A percentile compares a stretch with the other conserved stretches of the same genome.
phyloP scores from a whole-genome alignment of 2,113 vertebrate genomes.

The Bungarus multicinctus region DNA sequence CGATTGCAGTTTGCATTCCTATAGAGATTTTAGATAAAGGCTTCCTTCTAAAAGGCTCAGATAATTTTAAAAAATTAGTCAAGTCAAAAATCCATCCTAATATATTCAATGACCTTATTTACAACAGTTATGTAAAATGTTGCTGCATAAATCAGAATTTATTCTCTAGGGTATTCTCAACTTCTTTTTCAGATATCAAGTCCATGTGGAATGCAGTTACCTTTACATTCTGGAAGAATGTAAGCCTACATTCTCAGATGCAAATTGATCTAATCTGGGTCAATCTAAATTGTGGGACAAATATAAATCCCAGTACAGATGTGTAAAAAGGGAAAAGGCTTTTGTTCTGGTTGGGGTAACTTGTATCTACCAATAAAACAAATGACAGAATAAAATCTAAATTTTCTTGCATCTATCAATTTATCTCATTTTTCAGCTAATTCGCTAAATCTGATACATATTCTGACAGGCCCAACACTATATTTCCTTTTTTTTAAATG shows the following conservation, averaged over 20 bases:
- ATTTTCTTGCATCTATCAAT: neutral
- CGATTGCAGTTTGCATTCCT: neutral
- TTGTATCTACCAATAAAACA: neutral
- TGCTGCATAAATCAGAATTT: neutral
- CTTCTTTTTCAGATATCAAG: neutral
- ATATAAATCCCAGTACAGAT: neutral
- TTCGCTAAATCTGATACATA: neutral
- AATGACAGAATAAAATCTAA: neutral
- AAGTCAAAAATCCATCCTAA: neutral
- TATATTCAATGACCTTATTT: neutral
- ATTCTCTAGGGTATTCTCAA: neutral
- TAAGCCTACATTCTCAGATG: neutral
- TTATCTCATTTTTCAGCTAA: neutral
- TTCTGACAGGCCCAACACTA: neutral
- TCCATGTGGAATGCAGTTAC: neutral
- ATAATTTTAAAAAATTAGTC: neutral
- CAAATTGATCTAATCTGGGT: neutral
- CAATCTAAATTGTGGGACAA: neutral
- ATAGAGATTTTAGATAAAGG: neutral
- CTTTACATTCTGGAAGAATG: neutral
- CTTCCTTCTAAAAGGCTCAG: neutral
- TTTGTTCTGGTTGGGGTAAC: neutral
- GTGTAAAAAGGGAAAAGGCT: neutral
- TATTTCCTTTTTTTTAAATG: neutral
- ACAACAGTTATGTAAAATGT: neutral